Conservation (phyloP, 2,113 vertebrate species). For the Scomber japonicus region DNA sequence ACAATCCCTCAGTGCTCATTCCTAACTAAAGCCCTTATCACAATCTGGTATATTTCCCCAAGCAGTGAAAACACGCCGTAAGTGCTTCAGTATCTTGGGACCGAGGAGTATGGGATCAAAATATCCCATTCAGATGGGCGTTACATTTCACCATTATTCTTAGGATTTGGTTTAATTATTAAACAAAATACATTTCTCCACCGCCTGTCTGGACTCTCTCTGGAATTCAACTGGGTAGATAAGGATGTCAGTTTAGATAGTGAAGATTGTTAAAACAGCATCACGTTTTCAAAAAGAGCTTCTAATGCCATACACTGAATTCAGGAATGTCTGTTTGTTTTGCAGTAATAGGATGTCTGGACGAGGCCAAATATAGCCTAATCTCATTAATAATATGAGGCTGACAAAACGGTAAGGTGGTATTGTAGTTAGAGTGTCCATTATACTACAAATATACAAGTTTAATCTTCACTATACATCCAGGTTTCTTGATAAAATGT, state of each 20-base stretch:
- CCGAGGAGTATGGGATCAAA: constrained; percentile 68
- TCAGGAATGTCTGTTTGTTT: constrained; percentile 66
- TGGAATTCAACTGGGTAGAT: constrained; percentile 69
- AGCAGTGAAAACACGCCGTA: constrained; percentile 81
- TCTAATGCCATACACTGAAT: constrained; percentile 29
- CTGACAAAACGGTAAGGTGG: constrained; percentile 1
- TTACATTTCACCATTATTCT: constrained; percentile 76
- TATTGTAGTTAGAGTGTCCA: background rate
- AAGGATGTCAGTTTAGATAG: constrained; percentile 57
- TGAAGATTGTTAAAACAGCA: constrained; percentile 63
- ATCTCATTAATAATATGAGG: constrained; percentile 34
- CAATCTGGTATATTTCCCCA: constrained; percentile 77
- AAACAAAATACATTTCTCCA: constrained; percentile 81
- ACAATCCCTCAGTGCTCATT: constrained; percentile 62
- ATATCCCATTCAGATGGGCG: constrained; percentile 76
- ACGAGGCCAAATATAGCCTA: constrained; percentile 60
- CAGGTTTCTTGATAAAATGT: constrained; percentile 8
- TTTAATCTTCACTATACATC: background rate
- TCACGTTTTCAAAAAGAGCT: constrained; percentile 71
- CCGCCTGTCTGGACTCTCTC: constrained; percentile 62
- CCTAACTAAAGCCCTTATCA: constrained; percentile 73
- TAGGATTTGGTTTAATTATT: constrained; percentile 82
- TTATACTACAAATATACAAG: background rate
- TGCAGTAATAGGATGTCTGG: constrained; percentile 23
- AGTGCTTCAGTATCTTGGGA: constrained; percentile 70